phyloP scores from a whole-genome alignment of 2,113 vertebrate species.

The Diglossa brunneiventris region DNA sequence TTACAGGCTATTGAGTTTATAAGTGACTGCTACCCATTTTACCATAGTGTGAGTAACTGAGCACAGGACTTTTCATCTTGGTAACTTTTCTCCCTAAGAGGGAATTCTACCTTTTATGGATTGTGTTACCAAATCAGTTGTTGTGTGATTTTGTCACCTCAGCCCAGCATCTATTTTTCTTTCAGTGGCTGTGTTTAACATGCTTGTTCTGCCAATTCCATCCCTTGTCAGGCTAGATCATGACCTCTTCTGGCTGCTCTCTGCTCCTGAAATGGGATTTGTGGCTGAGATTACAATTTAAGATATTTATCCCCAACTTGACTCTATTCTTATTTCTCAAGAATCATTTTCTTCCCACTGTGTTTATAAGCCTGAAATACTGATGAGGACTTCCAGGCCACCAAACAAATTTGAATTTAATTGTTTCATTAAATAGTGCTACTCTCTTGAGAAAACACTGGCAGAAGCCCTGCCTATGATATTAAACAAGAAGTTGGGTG shows the following conservation, averaged over 20 bases:
- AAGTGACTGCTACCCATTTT: neutral
- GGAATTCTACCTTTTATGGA: neutral
- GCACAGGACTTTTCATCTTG: neutral
- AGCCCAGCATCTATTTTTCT: neutral
- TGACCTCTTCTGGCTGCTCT: neutral
- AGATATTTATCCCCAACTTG: constrained; percentile 7
- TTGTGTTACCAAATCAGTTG: neutral
- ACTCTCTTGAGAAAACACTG: constrained; percentile 1
- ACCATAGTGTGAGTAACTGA: neutral
- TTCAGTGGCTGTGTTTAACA: constrained; percentile 8
- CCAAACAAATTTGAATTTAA: constrained; percentile 57
- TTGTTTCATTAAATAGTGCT: constrained; percentile 40
- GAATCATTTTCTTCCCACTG: constrained; percentile 11
- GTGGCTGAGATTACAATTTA: constrained; percentile 2
- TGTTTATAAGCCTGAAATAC: constrained; percentile 27
- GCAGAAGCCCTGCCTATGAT: neutral
- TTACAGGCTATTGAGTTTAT: neutral
- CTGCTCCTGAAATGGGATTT: constrained; percentile 27
- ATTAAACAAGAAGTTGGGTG: constrained; percentile 19
- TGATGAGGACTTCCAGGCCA: constrained; percentile 22
- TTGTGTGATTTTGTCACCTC: neutral
- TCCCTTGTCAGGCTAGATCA: constrained; percentile 18
- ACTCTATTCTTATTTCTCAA: constrained; percentile 1
- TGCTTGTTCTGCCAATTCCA: neutral
- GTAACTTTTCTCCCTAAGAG: neutral